phyloP scores from a whole-genome alignment of 35 echinoderm and acorn worm genomes.

The Eucidaris tribuloides region DNA sequence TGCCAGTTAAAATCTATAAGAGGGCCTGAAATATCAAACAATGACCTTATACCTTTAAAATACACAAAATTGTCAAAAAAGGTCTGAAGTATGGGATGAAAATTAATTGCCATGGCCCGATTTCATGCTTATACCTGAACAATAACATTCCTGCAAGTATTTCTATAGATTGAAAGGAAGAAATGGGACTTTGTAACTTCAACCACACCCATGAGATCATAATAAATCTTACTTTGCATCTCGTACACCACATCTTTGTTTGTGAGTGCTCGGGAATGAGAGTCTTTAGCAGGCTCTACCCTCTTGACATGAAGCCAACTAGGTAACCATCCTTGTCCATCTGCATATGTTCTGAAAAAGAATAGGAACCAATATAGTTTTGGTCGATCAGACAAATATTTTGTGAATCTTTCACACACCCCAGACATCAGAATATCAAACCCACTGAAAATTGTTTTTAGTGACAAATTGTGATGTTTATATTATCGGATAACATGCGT shows the following conservation, averaged over 20 bases:
- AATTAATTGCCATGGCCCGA: neutral
- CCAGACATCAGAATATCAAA: too few relatives aligned
- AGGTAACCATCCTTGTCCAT: constrained; percentile 27
- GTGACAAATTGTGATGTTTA: too few relatives aligned
- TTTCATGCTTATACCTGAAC: neutral
- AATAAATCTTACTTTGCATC: constrained; percentile 65
- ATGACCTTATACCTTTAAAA: neutral
- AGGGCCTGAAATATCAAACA: too few relatives aligned
- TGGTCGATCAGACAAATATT: too few relatives aligned
- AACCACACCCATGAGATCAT: neutral
- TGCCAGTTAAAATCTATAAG: too few relatives aligned
- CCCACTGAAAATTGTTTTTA: too few relatives aligned
- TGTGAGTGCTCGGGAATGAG: constrained; percentile 69
- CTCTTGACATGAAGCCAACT: constrained; percentile 47
- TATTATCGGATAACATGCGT: too few relatives aligned
- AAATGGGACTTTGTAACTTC: neutral
- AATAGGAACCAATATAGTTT: too few relatives aligned
- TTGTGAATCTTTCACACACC: too few relatives aligned
- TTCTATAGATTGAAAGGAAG: neutral
- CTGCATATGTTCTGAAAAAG: neutral
- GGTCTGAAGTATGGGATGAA: neutral
- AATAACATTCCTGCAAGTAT: neutral
- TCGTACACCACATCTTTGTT: constrained; percentile 87
- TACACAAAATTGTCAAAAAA: neutral
- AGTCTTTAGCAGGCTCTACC: constrained; percentile 67